Evolutionary conservation across 2,797 vertebrate genomes (phyloP).

Genomic region (Buceros bicornis): DNA sequence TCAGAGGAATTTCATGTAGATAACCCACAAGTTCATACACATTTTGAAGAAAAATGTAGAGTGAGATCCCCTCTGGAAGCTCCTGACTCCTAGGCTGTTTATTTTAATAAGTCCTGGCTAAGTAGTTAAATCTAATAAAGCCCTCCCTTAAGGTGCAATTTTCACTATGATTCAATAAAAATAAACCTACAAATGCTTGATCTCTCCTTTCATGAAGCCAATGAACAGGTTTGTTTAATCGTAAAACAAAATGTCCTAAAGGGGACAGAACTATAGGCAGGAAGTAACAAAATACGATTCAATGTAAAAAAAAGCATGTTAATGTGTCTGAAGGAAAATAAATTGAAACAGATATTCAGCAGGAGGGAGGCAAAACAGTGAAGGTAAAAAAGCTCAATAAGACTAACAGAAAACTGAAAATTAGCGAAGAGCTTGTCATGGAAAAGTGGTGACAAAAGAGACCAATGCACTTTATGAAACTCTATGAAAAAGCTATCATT

Average conservation of each 20-base stretch:
- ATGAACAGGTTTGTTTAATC: constrained; percentile 60
- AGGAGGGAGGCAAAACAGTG: background rate
- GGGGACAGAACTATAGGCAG: constrained; percentile 46
- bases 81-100: constrained; percentile 49
- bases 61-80: background rate
- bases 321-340: constrained; percentile 41
- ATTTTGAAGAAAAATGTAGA: background rate
- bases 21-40: background rate
- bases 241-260: constrained; percentile 38
- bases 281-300: constrained; percentile 60
- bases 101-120: constrained; percentile 67
- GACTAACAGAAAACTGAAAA: background rate
- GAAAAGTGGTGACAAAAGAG: background rate
- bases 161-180: constrained; percentile 67
- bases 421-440: background rate
- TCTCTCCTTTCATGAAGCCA: constrained; percentile 21
- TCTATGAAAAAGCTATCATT: background rate
- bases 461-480: background rate
- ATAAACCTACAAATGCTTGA: constrained; percentile 27
- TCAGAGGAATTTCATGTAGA: background rate
- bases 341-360: constrained; percentile 41
- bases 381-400: background rate
- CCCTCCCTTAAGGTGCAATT: constrained; percentile 52
- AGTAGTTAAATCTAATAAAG: constrained; percentile 61
- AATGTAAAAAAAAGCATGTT: constrained; percentile 23